Conservation (phyloP, 2,888 invertebrate species). For the Andrena fulva region DNA sequence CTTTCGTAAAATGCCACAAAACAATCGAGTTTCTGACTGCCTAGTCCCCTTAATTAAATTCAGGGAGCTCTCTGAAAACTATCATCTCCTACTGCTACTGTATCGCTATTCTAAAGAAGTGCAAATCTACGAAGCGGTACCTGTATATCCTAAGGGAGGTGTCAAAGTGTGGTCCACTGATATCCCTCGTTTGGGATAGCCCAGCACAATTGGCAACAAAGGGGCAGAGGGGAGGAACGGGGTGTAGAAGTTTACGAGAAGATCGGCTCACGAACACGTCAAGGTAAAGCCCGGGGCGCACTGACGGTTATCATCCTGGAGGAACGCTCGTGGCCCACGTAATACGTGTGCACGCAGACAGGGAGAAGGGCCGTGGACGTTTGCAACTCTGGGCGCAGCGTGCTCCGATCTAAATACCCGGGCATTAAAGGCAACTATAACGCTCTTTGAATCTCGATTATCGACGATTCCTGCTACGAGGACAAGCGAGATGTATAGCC, state of each 20-base stretch:
- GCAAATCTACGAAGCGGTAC: too few species aligned
- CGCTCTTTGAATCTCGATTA: conserved; percentile 70
- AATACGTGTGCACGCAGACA: conserved; percentile 31
- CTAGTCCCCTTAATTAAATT: background rate
- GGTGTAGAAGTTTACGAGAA: conserved; percentile 75
- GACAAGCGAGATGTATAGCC: conserved; percentile 48
- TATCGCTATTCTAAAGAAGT: too few species aligned
- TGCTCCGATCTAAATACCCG: conserved; percentile 63
- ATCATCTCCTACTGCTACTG: too few species aligned
- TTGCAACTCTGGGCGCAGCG: conserved; percentile 31
- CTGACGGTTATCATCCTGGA: conserved; percentile 64
- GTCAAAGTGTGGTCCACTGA: conserved; percentile 10
- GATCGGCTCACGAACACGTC: conserved; percentile 78
- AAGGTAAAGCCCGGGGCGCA: conserved; percentile 69
- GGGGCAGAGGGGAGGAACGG: conserved; percentile 37
- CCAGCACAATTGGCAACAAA: conserved; percentile 7
- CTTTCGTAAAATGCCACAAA: too few species aligned
- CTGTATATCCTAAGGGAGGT: background rate
- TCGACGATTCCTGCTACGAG: conserved; percentile 53
- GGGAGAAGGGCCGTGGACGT: conserved; percentile 30
- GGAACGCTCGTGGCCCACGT: conserved; percentile 14
- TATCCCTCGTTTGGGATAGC: conserved; percentile 6
- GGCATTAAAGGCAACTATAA: conserved; percentile 69
- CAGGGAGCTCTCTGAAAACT: too few species aligned
- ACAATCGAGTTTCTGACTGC: too few species aligned